Base-by-base conservation (phyloP, 2,113 vertebrate species). In the Chionis minor region DNA sequence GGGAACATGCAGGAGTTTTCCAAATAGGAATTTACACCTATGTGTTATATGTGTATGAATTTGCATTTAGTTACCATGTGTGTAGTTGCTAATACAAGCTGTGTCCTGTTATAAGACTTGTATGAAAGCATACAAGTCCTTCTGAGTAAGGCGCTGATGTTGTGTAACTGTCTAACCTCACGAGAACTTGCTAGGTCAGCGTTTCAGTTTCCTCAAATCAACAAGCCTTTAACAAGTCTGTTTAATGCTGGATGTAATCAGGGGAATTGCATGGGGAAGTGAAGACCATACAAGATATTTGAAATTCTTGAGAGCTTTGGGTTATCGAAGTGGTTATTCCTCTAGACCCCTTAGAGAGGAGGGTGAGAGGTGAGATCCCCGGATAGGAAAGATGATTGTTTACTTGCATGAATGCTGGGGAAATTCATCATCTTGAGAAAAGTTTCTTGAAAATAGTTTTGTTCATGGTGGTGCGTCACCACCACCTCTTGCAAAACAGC, bases 31-130 rank as follows among this genome's bases (percentile, higher is more conserved):
- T 80, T 35, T 54, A 28, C 24, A 14, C 1, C 0, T 44, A 19
- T 0, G 0, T 62, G 23, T 71, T 65, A 7, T 1, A 8, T 26
- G 21, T 61, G 14, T 38, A 14, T 47, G 30, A 30, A 70, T 78
- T 94, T 78, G 52, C 26, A 20, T 73, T 83, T 66, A 62, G 77
- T 65, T 35, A 33, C 33, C 61, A 9, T 44, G 40, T 52, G 21
- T 40, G 9, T 9, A 61, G 55, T 42, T 81, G 33, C 27, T 84
- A 13, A 70, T 65, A 40, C 24, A 67, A 82, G 66, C 38, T 33
- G 26, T n/a, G 35, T 80, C 67, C 69, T 74, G 24, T 82, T 58
- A 42, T 0, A 2, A 63, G 63, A 45, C 20, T 45, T 61, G 13
- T 14, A 1, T 77, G 45, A 49, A 54, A 89, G 16, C 14, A 14